phyloP scores from a whole-genome alignment of 2,113 vertebrate species.

The Micromys minutus region DNA sequence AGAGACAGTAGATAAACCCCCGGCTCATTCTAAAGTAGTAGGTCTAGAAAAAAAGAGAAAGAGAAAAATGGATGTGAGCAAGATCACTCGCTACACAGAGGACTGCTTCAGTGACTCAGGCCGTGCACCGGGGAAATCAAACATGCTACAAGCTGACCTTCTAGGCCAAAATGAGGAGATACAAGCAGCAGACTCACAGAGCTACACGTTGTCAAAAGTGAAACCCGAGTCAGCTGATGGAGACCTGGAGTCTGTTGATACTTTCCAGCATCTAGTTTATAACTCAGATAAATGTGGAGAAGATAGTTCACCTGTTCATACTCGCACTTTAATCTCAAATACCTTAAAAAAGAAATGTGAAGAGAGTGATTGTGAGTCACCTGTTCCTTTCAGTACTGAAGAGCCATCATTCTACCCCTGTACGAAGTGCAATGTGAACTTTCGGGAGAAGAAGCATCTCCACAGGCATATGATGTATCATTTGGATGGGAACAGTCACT shows the following conservation, averaged over 20 bases:
- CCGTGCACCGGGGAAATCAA: slow-evolving; percentile 87
- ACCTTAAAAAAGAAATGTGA: slow-evolving; percentile 89
- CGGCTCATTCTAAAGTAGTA: slow-evolving; percentile 87
- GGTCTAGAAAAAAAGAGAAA: slow-evolving; percentile 89
- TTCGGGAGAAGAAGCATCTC: slow-evolving; percentile 94
- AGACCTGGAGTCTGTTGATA: slow-evolving; percentile 87
- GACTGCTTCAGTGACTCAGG: slow-evolving; percentile 89
- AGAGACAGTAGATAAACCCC: slow-evolving; percentile 88
- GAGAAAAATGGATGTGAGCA: slow-evolving; percentile 90
- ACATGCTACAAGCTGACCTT: slow-evolving; percentile 84
- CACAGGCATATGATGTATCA: slow-evolving; percentile 99
- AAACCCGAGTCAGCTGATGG: slow-evolving; percentile 88
- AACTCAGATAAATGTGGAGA: slow-evolving; percentile 89
- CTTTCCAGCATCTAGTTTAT: slow-evolving; percentile 89
- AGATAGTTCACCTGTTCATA: slow-evolving; percentile 89
- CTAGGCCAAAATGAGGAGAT: slow-evolving; percentile 87
- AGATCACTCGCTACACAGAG: slow-evolving; percentile 90
- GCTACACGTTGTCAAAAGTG: slow-evolving; percentile 86
- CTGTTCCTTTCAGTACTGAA: slow-evolving; percentile 89
- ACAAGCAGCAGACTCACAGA: slow-evolving; percentile 86
- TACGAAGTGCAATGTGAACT: slow-evolving; percentile 96
- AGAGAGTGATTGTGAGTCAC: slow-evolving; percentile 88
- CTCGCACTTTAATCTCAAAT: slow-evolving; percentile 87
- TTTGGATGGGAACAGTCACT: slow-evolving; percentile 95
- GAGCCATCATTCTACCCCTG: slow-evolving; percentile 94